Conservation (phyloP, 2,113 vertebrate species). For the Callipepla squamata region DNA sequence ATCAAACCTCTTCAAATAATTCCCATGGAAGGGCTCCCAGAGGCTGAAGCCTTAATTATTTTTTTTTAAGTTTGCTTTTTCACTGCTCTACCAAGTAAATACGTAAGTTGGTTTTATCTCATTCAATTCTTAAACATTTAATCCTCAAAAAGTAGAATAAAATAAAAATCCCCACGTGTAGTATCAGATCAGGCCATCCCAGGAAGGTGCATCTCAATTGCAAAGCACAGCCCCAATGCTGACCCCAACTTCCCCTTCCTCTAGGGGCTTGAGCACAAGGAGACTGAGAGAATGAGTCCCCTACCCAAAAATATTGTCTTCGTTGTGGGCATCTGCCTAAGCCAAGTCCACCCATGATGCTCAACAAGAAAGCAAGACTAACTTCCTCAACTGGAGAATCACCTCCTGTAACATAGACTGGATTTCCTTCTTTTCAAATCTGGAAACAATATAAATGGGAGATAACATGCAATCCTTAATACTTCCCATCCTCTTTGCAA, state of each 20-base stretch:
- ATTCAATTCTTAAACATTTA: slow-evolving; percentile 18
- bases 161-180: neutral
- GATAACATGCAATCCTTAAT: slow-evolving; percentile 61
- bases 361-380: neutral
- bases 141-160: neutral
- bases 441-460: slow-evolving; percentile 39
- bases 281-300: neutral
- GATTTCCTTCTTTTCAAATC: slow-evolving; percentile 22
- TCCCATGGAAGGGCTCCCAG: slow-evolving; percentile 36
- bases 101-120: slow-evolving; percentile 42
- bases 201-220: neutral
- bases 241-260: neutral
- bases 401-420: neutral
- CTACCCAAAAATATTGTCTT: neutral
- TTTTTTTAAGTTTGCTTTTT: slow-evolving; percentile 64
- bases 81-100: slow-evolving; percentile 48
- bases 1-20: slow-evolving; percentile 47
- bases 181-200: neutral
- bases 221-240: neutral
- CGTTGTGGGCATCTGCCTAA: neutral
- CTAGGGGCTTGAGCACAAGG: neutral
- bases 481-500: slow-evolving; percentile 66
- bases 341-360: rapidly evolving
- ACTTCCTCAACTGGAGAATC: neutral
- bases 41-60: slow-evolving; percentile 59